Percentiles rank a stretch among this genome's conserved stretches.
Evolutionary conservation across 2,888 invertebrate species (phyloP).

Genomic region (Drosophila birchii): DNA sequence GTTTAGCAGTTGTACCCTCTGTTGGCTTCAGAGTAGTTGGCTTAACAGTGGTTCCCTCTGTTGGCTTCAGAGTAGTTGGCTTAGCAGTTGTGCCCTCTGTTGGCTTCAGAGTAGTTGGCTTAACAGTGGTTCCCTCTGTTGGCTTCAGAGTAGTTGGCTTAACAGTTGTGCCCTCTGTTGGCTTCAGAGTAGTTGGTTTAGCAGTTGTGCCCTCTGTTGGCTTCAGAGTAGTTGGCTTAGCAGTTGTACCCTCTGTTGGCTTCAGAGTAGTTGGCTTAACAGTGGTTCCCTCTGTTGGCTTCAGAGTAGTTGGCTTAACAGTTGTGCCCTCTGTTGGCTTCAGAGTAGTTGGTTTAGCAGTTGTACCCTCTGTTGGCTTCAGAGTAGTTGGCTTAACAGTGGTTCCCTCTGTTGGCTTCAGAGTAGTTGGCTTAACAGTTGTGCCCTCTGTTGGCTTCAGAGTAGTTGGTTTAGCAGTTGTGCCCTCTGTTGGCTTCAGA

Average conservation of each 20-base stretch:
- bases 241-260: too few relatives aligned
- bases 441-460: too few relatives aligned
- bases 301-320: neutral
- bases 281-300: too few relatives aligned
- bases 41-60: neutral
- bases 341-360: neutral
- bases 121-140: neutral
- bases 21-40: neutral
- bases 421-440: constrained; percentile 13
- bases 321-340: constrained; percentile 9
- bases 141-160: neutral
- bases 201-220: too few relatives aligned
- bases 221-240: too few relatives aligned
- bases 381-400: constrained; percentile 12
- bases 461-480: too few relatives aligned
- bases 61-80: constrained; percentile 9
- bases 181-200: too few relatives aligned
- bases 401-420: constrained; percentile 5
- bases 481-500: too few relatives aligned
- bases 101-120: too few relatives aligned
- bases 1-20: neutral
- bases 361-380: constrained; percentile 1
- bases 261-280: too few relatives aligned
- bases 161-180: too few relatives aligned
- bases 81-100: constrained; percentile 10